Base-by-base conservation (phyloP, 1,140 invertebrate species). In the Leptinotarsa defecta region DNA sequence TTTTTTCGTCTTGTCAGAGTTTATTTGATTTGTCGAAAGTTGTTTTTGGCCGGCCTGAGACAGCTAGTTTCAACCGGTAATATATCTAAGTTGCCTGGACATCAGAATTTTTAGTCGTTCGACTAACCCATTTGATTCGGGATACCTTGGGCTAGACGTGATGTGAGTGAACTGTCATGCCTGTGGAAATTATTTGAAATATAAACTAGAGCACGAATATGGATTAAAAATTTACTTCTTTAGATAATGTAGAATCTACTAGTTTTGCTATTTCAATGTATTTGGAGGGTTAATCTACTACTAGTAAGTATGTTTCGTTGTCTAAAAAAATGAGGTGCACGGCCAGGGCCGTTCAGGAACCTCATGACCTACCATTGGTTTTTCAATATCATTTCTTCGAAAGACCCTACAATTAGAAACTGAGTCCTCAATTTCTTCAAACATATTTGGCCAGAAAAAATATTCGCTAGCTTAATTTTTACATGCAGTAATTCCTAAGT, bases 401-500 rank as follows among this genome's bases (percentile, higher is more conserved):
- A 22, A 65, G 13, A 17, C 13, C 15, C 63, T 20, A 24, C 63
- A 65, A 13, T 65, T 24, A 13, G 24, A 24, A 13, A 24, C 1
- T 15, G 0, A 24, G 11, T 24, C 20, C 20, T 65, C 63, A 5
- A 65, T 27, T 22, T 24, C 11, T 65, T 20, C 24, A 13, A 3
- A 20, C 63, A 65, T 65, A 22, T 65, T 65, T 20, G 63, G 4
- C 11, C 20, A 65, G 20, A 34, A 34, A 34, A 34, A 34, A 34
- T 3, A 34, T 34, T 8, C 8, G 1, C 8, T 65, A 65, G 52
- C 15, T 57, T 3, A n/a, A n/a, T 74, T 79, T 85, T 85, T 22
- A 76, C 82, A 77, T 83, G 1, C 85, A 64, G 85, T 84, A 72
- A 84, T 81, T 2, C 87, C 87, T 43, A 87, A 19, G 79, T 89